Evolutionary conservation across 2,113 vertebrate genomes (phyloP), one percentile per base, ranked within the genome.

Genomic region (Bucco capensis): DNA sequence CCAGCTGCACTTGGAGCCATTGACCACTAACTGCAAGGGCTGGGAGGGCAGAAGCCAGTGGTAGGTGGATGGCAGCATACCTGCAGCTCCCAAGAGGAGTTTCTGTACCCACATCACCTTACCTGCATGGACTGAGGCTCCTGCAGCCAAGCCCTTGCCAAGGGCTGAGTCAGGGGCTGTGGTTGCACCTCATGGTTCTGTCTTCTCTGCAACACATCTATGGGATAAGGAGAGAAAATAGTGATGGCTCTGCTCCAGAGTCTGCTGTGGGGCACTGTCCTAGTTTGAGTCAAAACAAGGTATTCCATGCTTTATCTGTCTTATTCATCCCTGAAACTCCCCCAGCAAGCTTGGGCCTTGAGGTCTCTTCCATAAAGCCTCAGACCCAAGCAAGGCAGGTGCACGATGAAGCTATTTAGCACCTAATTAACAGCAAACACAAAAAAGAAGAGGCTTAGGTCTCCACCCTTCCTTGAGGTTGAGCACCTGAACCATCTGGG

Each of bases 101-200:
- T 60, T 56, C 14, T 42, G 9, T 25, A 14, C 5, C 73, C 27
- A 19, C 42, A 22, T 0, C 33, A n/a, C 23, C 6, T 3, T 3
- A 19, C 12, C 84, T 62, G 56, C 13, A 15, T 5, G 14, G 23
- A 12, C 10, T 1, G 46, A 72, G 58, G 18, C 6, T 1, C 58
- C 40, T 25, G 17, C 8, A 6, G 27, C 11, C 0, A 7, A 28
- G 18, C 12, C 28, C 27, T 8, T 1, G 1, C 5, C 0, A 1
- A 50, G 40, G 46, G 14, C 33, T 2, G 8, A 62, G 66, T 24
- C 2, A 7, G n/a, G 14, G 44, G 49, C 42, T 0, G 4, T 17
- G 44, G 50, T 65, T 51, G 18, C 16, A 17, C 21, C 24, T 44
- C 65, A 7, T 7, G 17, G 30, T 74, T 70, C 37, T 38, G 12